Evolutionary conservation across 1,140 invertebrate genomes (phyloP), one percentile per base, ranked within the genome.

Genomic region (Globodera rostochiensis): DNA sequence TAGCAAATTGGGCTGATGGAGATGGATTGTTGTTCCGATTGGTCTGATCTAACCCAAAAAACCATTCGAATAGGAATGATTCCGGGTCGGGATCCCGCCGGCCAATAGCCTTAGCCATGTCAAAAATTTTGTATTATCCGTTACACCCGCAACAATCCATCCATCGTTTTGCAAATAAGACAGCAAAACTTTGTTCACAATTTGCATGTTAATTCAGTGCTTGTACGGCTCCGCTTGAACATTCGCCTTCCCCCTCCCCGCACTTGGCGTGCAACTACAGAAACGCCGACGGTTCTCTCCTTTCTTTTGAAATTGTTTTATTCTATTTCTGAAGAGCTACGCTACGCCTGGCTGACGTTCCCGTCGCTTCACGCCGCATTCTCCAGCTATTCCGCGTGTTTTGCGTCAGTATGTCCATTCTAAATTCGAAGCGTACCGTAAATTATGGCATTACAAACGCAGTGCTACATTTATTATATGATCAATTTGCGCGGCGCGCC

Each of bases 381-480:
- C 71, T 90, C 89, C 6, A 82, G 76, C 50, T 89, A 88, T 80
- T 87, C 88, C 8, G 84, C 84, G 45, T 85, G 87, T 67, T 89
- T 89, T 80, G 89, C 88, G 64, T 90, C 85, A 15, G 88, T 88
- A 74, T 86, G 80, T 82, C 49, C 60, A 25, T 45, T 69, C 3
- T 78, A 36, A 36, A 36, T 36, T 36, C 2, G 3, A 36, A 1
- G 3, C 2, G 36, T 36, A 36, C 36, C 36, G 53, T 69, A 66
- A 82, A 81, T 46, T 64, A 78, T 57, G 11, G 11, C 46, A 36
- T 45, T 11, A n/a, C 80, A 66, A 9, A 36, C 36, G 36, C 36
- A 88, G 88, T 87, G 81, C 67, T 89, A 89, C 83, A 89, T 89
- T 74, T 90, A 90, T 77, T 89, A 90, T 86, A 89, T 89, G 88